Conservation (phyloP, 1,140 invertebrate genomes). For the Lordiphosa mommai region DNA sequence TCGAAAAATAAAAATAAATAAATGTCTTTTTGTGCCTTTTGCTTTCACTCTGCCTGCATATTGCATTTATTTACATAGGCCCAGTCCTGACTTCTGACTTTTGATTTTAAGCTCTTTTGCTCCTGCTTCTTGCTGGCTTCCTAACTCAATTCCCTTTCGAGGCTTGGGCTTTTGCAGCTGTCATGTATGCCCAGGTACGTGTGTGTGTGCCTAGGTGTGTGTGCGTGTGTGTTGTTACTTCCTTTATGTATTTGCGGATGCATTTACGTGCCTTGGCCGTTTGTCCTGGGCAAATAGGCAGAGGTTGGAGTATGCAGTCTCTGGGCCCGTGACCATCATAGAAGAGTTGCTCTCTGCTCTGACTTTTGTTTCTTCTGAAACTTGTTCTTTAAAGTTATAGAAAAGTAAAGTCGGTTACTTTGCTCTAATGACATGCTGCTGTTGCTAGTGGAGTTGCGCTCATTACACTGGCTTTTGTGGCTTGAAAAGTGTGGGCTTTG, state of each 20-base stretch:
- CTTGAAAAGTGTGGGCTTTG: neutral
- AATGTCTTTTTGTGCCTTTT: conserved; percentile 39
- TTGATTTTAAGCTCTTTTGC: conserved; percentile 72
- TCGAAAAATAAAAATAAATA: conserved; percentile 22
- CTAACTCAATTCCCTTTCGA: conserved; percentile 66
- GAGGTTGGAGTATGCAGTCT: conserved; percentile 22
- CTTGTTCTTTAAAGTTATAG: conserved; percentile 19
- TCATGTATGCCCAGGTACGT: conserved; percentile 44
- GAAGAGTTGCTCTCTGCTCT: conserved; percentile 19
- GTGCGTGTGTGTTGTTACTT: conserved; percentile 10
- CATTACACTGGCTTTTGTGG: neutral
- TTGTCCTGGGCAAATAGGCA: conserved; percentile 53
- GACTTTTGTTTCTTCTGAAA: conserved; percentile 46
- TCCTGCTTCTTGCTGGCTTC: conserved; percentile 2
- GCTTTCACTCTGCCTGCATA: conserved; percentile 60
- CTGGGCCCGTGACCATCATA: conserved; percentile 25
- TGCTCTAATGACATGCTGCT: conserved; percentile 18
- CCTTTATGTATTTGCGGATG: conserved; percentile 64
- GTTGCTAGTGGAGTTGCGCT: neutral
- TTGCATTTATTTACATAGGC: conserved; percentile 77
- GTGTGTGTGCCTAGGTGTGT: neutral
- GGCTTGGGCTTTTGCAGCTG: conserved; percentile 42
- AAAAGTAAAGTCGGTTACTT: neutral
- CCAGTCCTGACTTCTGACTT: conserved; percentile 50
- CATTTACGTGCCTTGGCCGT: conserved; percentile 53